Base-by-base conservation (phyloP, 2,113 vertebrate genomes). In the Melanerpes aurifrons region DNA sequence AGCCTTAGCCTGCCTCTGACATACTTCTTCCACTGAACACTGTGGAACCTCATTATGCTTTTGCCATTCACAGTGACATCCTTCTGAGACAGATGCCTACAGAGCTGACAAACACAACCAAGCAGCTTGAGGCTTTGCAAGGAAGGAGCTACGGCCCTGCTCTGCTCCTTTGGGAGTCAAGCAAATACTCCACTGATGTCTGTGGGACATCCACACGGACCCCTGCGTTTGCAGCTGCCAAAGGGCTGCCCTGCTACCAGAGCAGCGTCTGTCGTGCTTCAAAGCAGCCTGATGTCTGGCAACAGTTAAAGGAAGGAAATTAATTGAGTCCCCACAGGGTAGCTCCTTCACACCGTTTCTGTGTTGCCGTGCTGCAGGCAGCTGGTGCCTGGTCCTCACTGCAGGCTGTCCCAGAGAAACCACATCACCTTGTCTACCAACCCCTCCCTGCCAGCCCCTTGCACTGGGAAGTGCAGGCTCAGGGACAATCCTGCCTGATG, bases 351-450 rank as follows among this genome's bases (percentile, higher is more conserved):
- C 45, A 12, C 32, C 1, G 0, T 28, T 71, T 20, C 45, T 8
- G 11, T 56, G 56, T n/a, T 3, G 1, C 40, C 7, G 4, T 13
- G 58, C 50, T 67, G 50, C 0, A 1, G 58, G 77, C 53, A 50
- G 35, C 35, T 28, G 31, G 11, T 61, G 16, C 58, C 62, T 11
- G 8, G 9, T 32, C 37, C 59, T 84, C 0, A 0, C 59, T 45
- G 59, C n/a, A n/a, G 20, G 28, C 6, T 56, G 45, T 45, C 45
- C 1, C 0, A 28, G 28, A 48, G 56, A 43, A 61, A 82, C 12
- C 2, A 0, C 13, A 7, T 5, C 0, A 0, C 37, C 50, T 20
- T 4, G 6, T 21, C 54, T 10, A 57, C 22, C 32, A 16, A 37
- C 10, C 62, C 6, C 6, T 43, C 48, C 17, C 43, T 32, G 26